These are phyloP conservation scores for Tyto alba DNA, from an alignment of 2,113 vertebrate genomes.

Conservation along the genomic window DNA sequence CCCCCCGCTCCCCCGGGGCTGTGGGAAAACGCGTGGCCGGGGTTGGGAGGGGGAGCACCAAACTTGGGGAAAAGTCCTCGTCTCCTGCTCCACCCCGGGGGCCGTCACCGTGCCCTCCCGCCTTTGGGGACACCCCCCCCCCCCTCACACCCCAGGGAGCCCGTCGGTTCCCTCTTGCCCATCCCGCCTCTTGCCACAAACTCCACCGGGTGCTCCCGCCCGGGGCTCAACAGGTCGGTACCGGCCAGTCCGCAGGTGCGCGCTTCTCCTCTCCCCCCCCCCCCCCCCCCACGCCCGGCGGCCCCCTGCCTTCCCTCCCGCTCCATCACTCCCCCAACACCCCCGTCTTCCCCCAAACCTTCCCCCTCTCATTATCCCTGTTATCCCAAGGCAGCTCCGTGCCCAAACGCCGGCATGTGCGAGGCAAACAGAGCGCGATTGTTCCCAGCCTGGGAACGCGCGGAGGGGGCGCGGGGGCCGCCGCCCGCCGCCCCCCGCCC, in stretches of 20 bases:
- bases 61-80: background rate
- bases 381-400: slow-evolving; percentile 71
- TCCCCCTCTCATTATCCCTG: slow-evolving; percentile 13
- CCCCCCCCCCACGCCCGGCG: too few species aligned
- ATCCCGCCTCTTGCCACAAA: background rate
- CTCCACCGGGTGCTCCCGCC: background rate
- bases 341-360: too few species aligned
- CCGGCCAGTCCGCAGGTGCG: background rate
- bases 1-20: background rate
- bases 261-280: background rate
- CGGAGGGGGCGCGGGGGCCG: slow-evolving; percentile 75
- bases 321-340: background rate
- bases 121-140: background rate
- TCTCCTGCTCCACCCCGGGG: too few species aligned
- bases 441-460: slow-evolving; percentile 87
- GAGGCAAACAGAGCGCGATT: slow-evolving; percentile 87
- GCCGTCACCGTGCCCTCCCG: background rate
- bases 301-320: too few species aligned
- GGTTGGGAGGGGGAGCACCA: background rate
- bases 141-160: too few species aligned
- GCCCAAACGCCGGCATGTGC: slow-evolving; percentile 71
- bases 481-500: slow-evolving; percentile 81
- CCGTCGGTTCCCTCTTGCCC: background rate
- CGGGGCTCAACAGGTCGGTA: background rate
- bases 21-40: background rate